phyloP scores from a whole-genome alignment of 2,113 vertebrate species.

The Oplegnathus fasciatus region DNA sequence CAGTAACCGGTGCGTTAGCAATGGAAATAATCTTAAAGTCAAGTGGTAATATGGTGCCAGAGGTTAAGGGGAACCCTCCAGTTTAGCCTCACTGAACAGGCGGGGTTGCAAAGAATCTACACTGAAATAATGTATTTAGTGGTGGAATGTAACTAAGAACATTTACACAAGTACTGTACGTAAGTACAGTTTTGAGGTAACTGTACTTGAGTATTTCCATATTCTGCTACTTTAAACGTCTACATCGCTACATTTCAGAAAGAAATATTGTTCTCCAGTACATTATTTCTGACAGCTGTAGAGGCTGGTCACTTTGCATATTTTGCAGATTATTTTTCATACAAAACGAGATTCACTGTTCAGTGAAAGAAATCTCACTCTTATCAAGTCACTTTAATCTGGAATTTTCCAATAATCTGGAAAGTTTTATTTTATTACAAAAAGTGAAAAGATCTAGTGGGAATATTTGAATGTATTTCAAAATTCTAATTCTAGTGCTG shows the following conservation, averaged over 20 bases:
- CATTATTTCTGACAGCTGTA: background rate
- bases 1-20: background rate
- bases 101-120: background rate
- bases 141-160: background rate
- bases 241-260: background rate
- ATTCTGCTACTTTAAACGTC: background rate
- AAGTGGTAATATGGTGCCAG: conserved; percentile 1
- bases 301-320: background rate
- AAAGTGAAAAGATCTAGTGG: background rate
- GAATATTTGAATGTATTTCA: background rate
- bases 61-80: background rate
- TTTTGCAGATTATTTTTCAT: background rate
- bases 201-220: background rate
- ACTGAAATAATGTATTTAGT: background rate
- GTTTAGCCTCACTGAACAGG: background rate
- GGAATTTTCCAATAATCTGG: too few species aligned
- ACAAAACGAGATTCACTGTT: background rate
- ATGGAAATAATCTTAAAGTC: background rate
- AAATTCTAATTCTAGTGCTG: background rate
- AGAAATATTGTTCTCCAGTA: background rate
- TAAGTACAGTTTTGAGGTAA: background rate
- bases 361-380: background rate
- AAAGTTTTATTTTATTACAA: background rate
- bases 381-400: background rate
- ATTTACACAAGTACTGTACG: background rate